These are phyloP conservation scores for Thymallus thymallus DNA, from an alignment of 2,113 vertebrate species.

Conservation along the genomic window DNA sequence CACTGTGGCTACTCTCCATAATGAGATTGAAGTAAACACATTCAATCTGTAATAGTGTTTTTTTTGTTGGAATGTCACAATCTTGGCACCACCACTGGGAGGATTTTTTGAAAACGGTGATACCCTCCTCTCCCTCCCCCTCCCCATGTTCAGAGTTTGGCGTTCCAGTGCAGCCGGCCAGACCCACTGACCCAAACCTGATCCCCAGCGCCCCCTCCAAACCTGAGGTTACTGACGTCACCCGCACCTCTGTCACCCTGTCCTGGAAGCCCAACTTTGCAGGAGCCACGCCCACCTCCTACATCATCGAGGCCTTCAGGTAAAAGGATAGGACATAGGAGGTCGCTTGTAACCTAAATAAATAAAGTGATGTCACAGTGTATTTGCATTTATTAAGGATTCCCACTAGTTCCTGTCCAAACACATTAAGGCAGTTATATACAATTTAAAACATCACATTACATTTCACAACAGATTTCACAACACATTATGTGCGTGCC, in stretches of 20 bases:
- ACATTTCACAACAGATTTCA: too few species aligned
- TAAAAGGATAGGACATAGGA: constrained; percentile 47
- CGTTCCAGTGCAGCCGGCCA: constrained; percentile 88
- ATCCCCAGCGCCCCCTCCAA: constrained; percentile 95
- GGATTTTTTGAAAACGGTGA: neutral
- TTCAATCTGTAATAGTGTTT: constrained; percentile 27
- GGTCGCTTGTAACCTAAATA: too few species aligned
- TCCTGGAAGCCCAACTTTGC: constrained; percentile 95
- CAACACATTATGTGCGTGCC: too few species aligned
- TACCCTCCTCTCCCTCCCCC: constrained; percentile 16
- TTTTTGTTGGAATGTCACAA: constrained; percentile 6
- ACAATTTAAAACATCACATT: too few species aligned
- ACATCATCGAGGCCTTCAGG: constrained; percentile 99
- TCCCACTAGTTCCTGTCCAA: too few species aligned
- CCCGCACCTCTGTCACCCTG: constrained; percentile 86
- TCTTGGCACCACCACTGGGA: neutral
- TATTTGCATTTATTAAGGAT: too few species aligned
- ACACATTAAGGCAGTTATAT: too few species aligned
- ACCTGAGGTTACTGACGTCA: constrained; percentile 92
- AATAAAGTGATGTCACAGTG: neutral
- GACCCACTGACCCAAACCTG: constrained; percentile 95
- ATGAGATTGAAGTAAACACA: constrained; percentile 21
- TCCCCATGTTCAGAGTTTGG: constrained; percentile 83
- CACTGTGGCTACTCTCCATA: neutral
- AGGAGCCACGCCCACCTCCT: constrained; percentile 96